A percentile compares a stretch with the other conserved stretches of the same genome.
These are phyloP conservation scores for Diogma glabrata DNA, from an alignment of 2,888 invertebrate genomes.

Conservation along the genomic window DNA sequence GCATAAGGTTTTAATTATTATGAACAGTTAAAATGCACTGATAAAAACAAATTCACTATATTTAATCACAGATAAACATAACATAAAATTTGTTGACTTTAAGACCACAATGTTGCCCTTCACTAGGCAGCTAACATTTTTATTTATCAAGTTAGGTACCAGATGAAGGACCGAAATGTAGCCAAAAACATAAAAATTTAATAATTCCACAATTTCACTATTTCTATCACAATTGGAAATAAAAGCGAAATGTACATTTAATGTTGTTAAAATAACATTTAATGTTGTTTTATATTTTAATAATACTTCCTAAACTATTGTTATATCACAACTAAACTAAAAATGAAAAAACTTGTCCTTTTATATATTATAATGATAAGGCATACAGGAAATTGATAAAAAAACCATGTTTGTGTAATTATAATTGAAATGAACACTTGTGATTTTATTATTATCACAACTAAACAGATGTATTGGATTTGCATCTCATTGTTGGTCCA, in stretches of 20 bases:
- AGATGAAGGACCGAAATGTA: conserved; percentile 9
- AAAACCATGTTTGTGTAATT: no score
- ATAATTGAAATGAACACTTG: conserved; percentile 6
- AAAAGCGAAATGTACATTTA: not conserved
- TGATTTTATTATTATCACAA: conserved; percentile 6
- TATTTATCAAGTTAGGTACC: conserved; percentile 5
- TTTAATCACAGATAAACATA: no score
- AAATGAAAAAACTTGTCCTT: conserved; percentile 4
- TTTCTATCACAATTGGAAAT: not conserved
- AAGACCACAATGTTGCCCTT: conserved; percentile 7
- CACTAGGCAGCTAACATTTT: conserved; percentile 9
- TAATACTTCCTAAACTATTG: no score
- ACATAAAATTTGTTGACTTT: no score
- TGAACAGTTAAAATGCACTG: no score
- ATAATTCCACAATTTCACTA: not conserved
- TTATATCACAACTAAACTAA: conserved; percentile 6
- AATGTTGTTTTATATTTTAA: no score
- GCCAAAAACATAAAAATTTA: not conserved
- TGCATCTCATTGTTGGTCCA: conserved; percentile 7
- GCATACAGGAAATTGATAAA: conserved; percentile 8
- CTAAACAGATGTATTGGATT: conserved; percentile 7
- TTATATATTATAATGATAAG: conserved; percentile 8
- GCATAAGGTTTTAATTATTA: no score
- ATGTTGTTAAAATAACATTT: no score
- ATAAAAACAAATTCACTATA: no score